A percentile compares a stretch with the other conserved stretches of the same genome.
Evolutionary conservation across 2,888 invertebrate genomes (phyloP).

Genomic region (Ametastegia equiseti): DNA sequence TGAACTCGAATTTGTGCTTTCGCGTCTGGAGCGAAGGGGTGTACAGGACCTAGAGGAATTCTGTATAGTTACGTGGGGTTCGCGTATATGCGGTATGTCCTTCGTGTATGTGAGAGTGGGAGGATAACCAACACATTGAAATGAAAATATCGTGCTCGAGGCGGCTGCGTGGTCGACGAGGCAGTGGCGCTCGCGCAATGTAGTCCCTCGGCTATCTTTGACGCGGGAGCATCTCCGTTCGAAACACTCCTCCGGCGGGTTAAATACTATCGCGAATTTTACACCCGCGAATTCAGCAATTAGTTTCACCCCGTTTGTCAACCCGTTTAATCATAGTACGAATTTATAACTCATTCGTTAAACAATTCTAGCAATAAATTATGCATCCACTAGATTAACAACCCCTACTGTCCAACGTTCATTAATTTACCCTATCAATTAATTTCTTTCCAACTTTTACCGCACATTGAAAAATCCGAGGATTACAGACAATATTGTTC

Average conservation of each 20-base stretch:
- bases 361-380: background rate
- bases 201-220: constrained; percentile 72
- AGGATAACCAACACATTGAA: constrained; percentile 8
- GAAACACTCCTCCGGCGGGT: constrained; percentile 48
- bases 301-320: background rate
- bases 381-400: background rate
- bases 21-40: constrained; percentile 27
- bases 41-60: constrained; percentile 33
- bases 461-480: background rate
- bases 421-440: background rate
- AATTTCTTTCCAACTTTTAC: background rate
- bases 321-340: background rate
- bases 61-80: background rate
- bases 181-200: constrained; percentile 72
- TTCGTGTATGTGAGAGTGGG: constrained; percentile 34
- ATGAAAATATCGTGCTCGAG: constrained; percentile 52
- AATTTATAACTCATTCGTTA: background rate
- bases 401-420: background rate
- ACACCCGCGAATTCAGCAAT: background rate
- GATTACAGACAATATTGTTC: background rate
- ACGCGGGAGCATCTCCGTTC: constrained; percentile 70
- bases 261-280: constrained; percentile 1
- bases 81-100: constrained; percentile 16
- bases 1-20: constrained; percentile 37
- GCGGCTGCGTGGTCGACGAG: constrained; percentile 71